phyloP scores from a whole-genome alignment of 2,888 invertebrate genomes.

The Dasypogon diadema region DNA sequence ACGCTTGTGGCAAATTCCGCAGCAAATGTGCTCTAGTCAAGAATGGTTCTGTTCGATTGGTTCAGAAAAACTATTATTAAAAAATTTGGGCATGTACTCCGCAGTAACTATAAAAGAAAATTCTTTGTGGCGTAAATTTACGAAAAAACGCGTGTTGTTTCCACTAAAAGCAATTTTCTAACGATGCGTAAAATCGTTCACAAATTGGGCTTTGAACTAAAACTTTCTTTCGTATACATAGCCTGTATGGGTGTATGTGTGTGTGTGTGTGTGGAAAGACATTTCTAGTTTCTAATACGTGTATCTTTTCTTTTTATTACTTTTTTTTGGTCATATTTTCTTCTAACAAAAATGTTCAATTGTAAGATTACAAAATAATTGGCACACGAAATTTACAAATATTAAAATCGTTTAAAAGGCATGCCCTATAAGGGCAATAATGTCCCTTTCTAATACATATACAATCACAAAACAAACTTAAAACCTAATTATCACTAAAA shows the following conservation, averaged over 20 bases:
- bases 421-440: slow-evolving; percentile 46
- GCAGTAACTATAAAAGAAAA: no score
- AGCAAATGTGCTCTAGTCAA: no score
- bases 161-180: no score
- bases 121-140: no score
- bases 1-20: no score
- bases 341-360: not conserved
- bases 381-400: not conserved
- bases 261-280: not conserved
- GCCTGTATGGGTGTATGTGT: not conserved
- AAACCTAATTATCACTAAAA: slow-evolving; percentile 3
- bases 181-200: no score
- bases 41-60: no score
- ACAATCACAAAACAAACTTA: slow-evolving; percentile 21
- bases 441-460: slow-evolving; percentile 35
- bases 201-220: no score
- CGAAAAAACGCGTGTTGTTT: no score
- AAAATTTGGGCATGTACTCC: no score
- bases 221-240: no score
- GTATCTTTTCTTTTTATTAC: not conserved
- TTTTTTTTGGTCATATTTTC: slow-evolving; percentile 5
- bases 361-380: not conserved
- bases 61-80: no score
- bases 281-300: not conserved
- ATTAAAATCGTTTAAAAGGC: slow-evolving; percentile 11